Base-by-base conservation (phyloP, 2,888 invertebrate genomes). In the Drosophila kuntzei region DNA sequence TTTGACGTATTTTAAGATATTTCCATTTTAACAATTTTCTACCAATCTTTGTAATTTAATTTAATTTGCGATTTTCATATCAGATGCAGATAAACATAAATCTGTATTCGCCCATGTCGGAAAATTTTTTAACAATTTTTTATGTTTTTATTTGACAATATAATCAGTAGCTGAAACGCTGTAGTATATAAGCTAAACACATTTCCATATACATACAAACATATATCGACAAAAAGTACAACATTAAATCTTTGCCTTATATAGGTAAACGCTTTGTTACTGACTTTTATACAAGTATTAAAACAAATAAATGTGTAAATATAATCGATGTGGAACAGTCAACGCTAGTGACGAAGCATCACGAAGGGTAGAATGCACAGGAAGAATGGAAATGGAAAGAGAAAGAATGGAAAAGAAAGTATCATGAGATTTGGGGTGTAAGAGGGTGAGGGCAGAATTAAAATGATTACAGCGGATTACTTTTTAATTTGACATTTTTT, bases 231-330 rank as follows among this genome's bases (percentile, higher is more conserved):
- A 46, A 44, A 61, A 47, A 72, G 81, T 79, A 79, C 68, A 81
- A 68, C 53, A 57, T 39, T 46, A 49, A 55, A 59, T 43, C 49
- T 60, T 76, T 70, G 55, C 72, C 72, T 70, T 76, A 67, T 60
- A 43, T 47, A 34, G 22, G 47, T 25, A 55, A 68, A 43, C 53
- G 7, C 3, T 25, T 44, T 70, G 27, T 43, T 64, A 57, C 46
- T 18, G 41, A 55, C 65, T 29, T 76, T 82, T 67, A 64, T 63
- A 63, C 55, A 82, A 79, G 79, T 82, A 82, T 82, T 80, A 36
- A 72, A 68, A 65, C 6, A 66, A 60, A 36, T 12, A 53, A 41
- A 60, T 50, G 27, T 71, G 50, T 41, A 39, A 34, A 7, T 18
- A 29, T 9, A 44, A 54, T 32, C n/a, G n/a, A n/a, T n/a, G n/a